A percentile compares a stretch with the other conserved stretches of the same genome.
Evolutionary conservation across 2,888 invertebrate species (phyloP).

Genomic region (Temnothorax ravouxi): DNA sequence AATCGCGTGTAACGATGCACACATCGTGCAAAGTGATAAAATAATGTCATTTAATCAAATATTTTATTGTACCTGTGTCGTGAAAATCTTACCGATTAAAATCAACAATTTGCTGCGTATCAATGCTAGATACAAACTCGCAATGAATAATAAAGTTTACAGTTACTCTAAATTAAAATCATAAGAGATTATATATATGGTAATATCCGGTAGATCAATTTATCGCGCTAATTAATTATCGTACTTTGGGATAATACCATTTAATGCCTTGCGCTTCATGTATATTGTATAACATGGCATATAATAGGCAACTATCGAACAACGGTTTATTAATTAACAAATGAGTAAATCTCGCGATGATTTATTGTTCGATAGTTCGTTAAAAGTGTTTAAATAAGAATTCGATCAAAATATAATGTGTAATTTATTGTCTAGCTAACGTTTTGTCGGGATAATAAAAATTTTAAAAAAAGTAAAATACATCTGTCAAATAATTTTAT

Average conservation of each 20-base stretch:
- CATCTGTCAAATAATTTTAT: background rate
- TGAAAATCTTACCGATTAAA: background rate
- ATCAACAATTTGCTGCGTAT: background rate
- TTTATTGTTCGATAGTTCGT: conserved; percentile 10
- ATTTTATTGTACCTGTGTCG: background rate
- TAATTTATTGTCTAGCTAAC: background rate
- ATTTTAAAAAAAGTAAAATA: background rate
- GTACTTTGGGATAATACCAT: conserved; percentile 35
- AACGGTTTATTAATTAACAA: conserved; percentile 41
- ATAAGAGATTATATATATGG: conserved; percentile 31
- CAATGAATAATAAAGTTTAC: conserved; percentile 11
- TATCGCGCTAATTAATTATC: conserved; percentile 34
- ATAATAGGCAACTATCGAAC: conserved; percentile 35
- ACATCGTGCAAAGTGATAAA: background rate
- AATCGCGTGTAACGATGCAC: background rate
- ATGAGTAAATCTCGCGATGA: conserved; percentile 23
- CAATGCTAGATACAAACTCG: background rate
- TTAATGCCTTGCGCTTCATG: conserved; percentile 29
- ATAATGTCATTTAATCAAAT: conserved; percentile 6
- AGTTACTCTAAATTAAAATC: conserved; percentile 1
- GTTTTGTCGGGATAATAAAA: background rate
- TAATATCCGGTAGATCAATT: conserved; percentile 35
- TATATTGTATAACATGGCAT: conserved; percentile 12
- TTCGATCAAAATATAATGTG: background rate
- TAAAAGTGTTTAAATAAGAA: background rate